Percentiles rank a stretch among this genome's conserved stretches.
These are phyloP conservation scores for Sinopyrophorus schimmeli DNA, from an alignment of 2,888 invertebrate genomes.

Conservation along the genomic window DNA sequence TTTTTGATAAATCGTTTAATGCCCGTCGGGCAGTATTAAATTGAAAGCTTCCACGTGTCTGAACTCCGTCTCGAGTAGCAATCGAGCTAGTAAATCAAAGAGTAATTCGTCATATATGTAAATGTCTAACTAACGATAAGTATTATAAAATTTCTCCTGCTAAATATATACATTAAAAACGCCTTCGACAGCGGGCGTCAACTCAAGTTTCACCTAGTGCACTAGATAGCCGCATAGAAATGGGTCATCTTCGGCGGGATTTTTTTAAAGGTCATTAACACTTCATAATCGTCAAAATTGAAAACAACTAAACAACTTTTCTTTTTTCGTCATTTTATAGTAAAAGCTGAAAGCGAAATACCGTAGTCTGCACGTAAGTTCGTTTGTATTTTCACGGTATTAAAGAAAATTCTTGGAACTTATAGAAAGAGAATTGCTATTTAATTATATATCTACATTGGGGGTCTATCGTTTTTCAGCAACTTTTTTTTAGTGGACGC, in stretches of 20 bases:
- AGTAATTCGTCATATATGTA: slow-evolving; percentile 24
- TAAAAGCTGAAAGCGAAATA: too few species aligned
- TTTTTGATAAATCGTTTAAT: slow-evolving; percentile 8
- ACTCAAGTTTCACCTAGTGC: slow-evolving; percentile 33
- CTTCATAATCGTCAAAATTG: too few species aligned
- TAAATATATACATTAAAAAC: slow-evolving; percentile 24
- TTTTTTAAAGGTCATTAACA: slow-evolving; percentile 25
- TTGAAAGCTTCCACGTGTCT: slow-evolving; percentile 27
- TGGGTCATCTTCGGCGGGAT: slow-evolving; percentile 26
- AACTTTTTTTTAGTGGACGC: too few species aligned
- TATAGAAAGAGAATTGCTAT: too few species aligned
- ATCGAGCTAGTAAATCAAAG: slow-evolving; percentile 24
- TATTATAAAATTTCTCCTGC: slow-evolving; percentile 30
- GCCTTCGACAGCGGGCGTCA: slow-evolving; percentile 24
- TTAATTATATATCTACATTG: too few species aligned
- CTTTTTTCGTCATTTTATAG: too few species aligned
- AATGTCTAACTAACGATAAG: slow-evolving; percentile 23
- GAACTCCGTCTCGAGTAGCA: slow-evolving; percentile 22
- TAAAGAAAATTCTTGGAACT: too few species aligned
- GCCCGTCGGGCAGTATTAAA: slow-evolving; percentile 15
- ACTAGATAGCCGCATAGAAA: slow-evolving; percentile 32
- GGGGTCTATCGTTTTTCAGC: too few species aligned
- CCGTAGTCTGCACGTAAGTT: too few species aligned
- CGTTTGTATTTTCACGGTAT: too few species aligned
- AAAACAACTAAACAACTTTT: too few species aligned